A percentile compares a stretch with the other conserved stretches of the same genome.
Evolutionary conservation across 2,888 invertebrate species (phyloP).

Genomic region (Phrixothrix hirtus): DNA sequence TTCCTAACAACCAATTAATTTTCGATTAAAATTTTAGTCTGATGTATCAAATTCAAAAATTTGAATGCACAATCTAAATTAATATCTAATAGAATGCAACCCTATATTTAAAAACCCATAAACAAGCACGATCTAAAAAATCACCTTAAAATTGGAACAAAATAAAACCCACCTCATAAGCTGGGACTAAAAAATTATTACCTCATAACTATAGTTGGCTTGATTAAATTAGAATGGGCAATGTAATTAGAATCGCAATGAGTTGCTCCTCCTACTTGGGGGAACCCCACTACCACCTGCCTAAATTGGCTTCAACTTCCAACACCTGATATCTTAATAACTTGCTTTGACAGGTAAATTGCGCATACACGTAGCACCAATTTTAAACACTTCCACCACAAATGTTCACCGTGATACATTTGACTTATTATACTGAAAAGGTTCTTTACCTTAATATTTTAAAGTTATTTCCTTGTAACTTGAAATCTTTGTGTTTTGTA

Average conservation of each 20-base stretch:
- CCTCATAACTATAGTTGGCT: slow-evolving; percentile 25
- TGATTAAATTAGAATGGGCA: slow-evolving; percentile 37
- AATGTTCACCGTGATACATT: neutral
- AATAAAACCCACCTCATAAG: slow-evolving; percentile 28
- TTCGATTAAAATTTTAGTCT: slow-evolving; percentile 27
- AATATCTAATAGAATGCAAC: slow-evolving; percentile 26
- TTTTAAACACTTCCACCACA: slow-evolving; percentile 14
- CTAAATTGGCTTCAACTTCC: slow-evolving; percentile 30
- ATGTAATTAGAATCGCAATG: slow-evolving; percentile 35
- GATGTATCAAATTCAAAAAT: slow-evolving; percentile 20
- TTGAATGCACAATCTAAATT: slow-evolving; percentile 32
- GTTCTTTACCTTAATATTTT: neutral
- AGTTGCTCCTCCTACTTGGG: slow-evolving; percentile 24
- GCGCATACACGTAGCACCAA: slow-evolving; percentile 36
- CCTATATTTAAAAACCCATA: slow-evolving; percentile 31
- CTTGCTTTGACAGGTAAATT: slow-evolving; percentile 42
- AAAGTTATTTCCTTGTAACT: too few relatives aligned
- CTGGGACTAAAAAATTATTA: slow-evolving; percentile 27
- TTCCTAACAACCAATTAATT: slow-evolving; percentile 24
- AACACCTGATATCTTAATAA: slow-evolving; percentile 41
- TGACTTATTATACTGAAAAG: neutral
- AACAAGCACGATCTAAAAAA: slow-evolving; percentile 21
- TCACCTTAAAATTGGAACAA: slow-evolving; percentile 24
- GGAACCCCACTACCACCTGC: slow-evolving; percentile 26
- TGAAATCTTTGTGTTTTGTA: too few relatives aligned